Percentiles rank a stretch among this genome's conserved stretches.
These are phyloP conservation scores for Sceloporus undulatus DNA, from an alignment of 2,113 vertebrate genomes.

Conservation along the genomic window DNA sequence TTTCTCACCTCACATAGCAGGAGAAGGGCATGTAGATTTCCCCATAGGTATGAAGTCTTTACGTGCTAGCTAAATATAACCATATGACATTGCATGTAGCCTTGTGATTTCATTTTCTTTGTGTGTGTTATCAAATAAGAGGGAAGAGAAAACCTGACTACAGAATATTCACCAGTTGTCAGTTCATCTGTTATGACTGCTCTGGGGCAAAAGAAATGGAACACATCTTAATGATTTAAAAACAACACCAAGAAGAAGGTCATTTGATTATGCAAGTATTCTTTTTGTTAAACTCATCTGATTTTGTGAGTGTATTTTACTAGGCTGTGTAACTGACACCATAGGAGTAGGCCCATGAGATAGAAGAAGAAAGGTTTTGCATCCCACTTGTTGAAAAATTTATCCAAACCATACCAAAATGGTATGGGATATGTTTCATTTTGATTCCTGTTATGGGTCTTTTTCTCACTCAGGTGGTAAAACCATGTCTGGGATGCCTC, in stretches of 20 bases:
- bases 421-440: neutral
- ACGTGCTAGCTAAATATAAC: conserved; percentile 3
- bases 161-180: conserved; percentile 53
- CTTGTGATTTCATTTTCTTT: conserved; percentile 12
- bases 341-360: neutral
- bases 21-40: neutral
- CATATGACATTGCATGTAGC: neutral
- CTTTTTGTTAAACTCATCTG: conserved; percentile 55
- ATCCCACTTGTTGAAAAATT: neutral
- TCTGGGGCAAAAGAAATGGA: conserved; percentile 29
- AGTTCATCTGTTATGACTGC: conserved; percentile 47
- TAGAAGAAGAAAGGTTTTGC: neutral
- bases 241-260: neutral
- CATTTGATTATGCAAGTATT: conserved; percentile 53
- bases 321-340: neutral
- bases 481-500: neutral
- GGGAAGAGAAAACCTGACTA: conserved; percentile 34
- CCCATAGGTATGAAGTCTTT: neutral
- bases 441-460: neutral
- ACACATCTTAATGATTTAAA: conserved; percentile 37
- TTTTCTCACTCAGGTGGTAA: neutral
- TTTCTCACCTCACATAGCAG: neutral
- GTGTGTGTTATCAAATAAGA: conserved; percentile 52
- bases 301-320: conserved; percentile 29
- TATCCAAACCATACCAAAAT: neutral